phyloP scores from a whole-genome alignment of 2,888 invertebrate species.

The Chydorus sphaericus region DNA sequence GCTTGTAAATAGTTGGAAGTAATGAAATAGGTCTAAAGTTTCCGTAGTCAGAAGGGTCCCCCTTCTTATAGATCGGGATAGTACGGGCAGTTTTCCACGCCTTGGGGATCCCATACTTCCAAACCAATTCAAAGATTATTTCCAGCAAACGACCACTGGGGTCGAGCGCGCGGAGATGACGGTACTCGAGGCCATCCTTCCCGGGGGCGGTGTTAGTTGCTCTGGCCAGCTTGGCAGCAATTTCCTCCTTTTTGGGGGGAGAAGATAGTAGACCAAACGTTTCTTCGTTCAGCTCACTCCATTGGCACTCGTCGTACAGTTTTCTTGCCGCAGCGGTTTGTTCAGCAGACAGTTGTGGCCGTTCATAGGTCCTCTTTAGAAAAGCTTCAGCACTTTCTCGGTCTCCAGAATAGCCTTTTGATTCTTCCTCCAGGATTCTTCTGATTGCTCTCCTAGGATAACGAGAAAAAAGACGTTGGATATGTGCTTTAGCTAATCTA shows the following conservation, averaged over 20 bases:
- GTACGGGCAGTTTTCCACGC: no score
- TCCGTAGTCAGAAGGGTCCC: no score
- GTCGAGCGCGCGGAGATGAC: background rate
- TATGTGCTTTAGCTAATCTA: no score
- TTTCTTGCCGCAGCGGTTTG: background rate
- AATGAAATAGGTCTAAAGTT: no score
- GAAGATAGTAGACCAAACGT: background rate
- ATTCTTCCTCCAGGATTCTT: background rate
- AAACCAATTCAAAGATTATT: background rate
- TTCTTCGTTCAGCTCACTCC: background rate
- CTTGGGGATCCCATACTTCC: background rate
- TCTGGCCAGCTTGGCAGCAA: background rate
- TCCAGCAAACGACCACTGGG: background rate
- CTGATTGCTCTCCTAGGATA: background rate
- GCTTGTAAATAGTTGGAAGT: no score
- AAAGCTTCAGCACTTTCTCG: background rate
- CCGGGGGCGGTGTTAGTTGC: background rate
- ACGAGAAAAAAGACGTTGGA: background rate
- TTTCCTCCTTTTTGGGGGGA: background rate
- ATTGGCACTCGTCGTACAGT: background rate
- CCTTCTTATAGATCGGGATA: no score
- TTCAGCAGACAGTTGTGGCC: background rate
- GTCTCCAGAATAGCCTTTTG: background rate
- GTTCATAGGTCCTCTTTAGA: background rate
- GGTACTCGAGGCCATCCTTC: background rate